Evolutionary conservation across 1,140 invertebrate genomes (phyloP).

Genomic region (Anoplolepis gracilipes): DNA sequence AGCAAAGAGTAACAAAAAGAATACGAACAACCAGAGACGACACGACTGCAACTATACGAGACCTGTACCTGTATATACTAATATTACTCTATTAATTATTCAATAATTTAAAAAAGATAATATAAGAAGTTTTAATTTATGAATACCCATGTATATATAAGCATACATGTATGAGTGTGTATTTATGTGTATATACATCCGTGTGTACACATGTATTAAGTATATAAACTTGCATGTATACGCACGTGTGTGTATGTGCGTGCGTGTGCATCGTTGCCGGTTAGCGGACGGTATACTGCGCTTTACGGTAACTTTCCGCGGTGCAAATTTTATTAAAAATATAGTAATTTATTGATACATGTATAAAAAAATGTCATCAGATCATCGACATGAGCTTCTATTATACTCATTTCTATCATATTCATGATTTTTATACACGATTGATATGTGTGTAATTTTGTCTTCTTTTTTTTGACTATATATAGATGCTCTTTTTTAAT

Average conservation of each 20-base stretch:
- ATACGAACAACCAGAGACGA: constrained; percentile 83
- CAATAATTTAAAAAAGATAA: constrained; percentile 83
- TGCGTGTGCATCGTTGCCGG: constrained; percentile 73
- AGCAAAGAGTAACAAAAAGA: constrained; percentile 64
- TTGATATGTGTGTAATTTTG: not conserved
- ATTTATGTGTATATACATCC: constrained; percentile 18
- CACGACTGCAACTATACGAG: constrained; percentile 87
- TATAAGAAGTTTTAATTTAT: constrained; percentile 82
- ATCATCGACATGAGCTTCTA: not conserved
- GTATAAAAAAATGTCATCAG: constrained; percentile 8
- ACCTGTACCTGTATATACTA: constrained; percentile 87
- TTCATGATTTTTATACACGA: not conserved
- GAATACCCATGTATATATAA: constrained; percentile 75
- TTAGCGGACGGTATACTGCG: constrained; percentile 82
- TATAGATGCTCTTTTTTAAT: not conserved
- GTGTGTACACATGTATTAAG: constrained; percentile 34
- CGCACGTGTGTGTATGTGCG: constrained; percentile 53
- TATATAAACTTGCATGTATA: constrained; percentile 48
- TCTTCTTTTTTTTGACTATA: not conserved
- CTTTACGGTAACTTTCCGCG: constrained; percentile 54
- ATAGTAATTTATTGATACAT: constrained; percentile 55
- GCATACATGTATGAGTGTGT: constrained; percentile 37
- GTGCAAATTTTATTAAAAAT: constrained; percentile 31
- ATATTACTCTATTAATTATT: constrained; percentile 83
- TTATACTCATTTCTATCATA: not conserved